Base-by-base conservation (phyloP, 2,888 invertebrate species). In the Chloroclystis v-ata region DNA sequence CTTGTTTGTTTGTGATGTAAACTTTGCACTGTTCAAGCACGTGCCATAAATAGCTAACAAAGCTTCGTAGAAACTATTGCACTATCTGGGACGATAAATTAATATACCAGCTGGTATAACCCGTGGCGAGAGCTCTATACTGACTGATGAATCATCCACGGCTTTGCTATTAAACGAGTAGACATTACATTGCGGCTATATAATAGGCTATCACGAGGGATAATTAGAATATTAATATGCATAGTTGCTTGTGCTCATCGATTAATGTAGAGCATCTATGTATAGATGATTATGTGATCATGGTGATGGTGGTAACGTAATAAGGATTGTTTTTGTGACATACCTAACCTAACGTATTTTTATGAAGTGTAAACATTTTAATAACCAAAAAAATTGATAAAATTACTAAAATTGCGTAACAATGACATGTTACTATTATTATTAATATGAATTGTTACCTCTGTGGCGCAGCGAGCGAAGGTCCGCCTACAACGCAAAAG, bases 21-120 rank as follows among this genome's bases (percentile, higher is more conserved):
- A 75, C 75, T 77, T 78, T 79, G 79, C 75, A 78, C 76, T 75
- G 61, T 61, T 59, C 59, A 33, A 62, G 65, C 76, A 71, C 77
- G 77, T 81, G 79, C 75, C 64, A 50, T 48, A 47, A 56, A 54
- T 43, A 49, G 10, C 10, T n/a, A 45, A 37, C 40, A 24, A 10
- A 45, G 11, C 32, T 0, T 1, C 29, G 33, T 45, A 43, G 12
- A 26, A 26, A 32, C 49, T 29, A 4, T 6, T 28, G 4, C 14
- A 32, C 41, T 11, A 44, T 41, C 37, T 41, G 30, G 20, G 30
- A 13, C 24, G 11, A 30, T 46, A 37, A 14, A 29, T 28, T 16
- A 10, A 0, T 28, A 37, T n/a, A 43, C 6, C 10, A 43, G 28
- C 20, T 13, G 24, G 9, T 25, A 26, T 8, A 25, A 14, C 9